Conservation (phyloP, 2,888 invertebrate species). For the Acholoe squamosa region DNA sequence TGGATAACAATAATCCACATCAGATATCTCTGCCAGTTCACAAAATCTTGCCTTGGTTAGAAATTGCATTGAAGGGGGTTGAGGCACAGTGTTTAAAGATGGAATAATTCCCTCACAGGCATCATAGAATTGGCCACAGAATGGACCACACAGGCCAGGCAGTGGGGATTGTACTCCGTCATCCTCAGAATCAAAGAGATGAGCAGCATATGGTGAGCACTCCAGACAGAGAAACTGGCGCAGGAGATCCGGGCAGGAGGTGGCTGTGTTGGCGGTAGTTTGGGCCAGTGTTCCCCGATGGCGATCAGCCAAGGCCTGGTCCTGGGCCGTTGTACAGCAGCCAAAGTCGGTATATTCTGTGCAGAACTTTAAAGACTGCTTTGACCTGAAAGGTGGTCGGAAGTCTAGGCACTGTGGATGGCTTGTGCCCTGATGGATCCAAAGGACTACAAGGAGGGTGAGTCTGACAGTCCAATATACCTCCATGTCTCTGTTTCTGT, state of each 20-base stretch:
- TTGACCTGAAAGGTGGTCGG: constrained; percentile 76
- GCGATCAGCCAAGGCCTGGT: constrained; percentile 69
- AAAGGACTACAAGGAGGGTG: background rate
- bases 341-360: constrained; percentile 76
- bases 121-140: constrained; percentile 74
- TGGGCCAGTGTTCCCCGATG: constrained; percentile 69
- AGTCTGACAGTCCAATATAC: no score
- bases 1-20: constrained; percentile 79
- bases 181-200: constrained; percentile 79
- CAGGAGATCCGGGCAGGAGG: constrained; percentile 74
- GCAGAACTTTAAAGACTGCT: constrained; percentile 74
- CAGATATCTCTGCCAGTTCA: constrained; percentile 70
- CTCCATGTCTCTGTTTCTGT: no score
- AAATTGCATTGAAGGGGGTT: background rate
- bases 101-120: constrained; percentile 73
- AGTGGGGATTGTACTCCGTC: constrained; percentile 71
- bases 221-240: constrained; percentile 77
- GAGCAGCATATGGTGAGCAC: constrained; percentile 81
- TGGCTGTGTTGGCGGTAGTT: background rate
- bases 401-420: constrained; percentile 81
- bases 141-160: constrained; percentile 77
- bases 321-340: constrained; percentile 76
- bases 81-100: constrained; percentile 70
- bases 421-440: background rate
- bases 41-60: constrained; percentile 73